Evolutionary conservation across 53 echinoderm and acorn worm genomes (phyloP), one percentile per base, ranked within the genome.

Genomic region (Stichopus horrens): DNA sequence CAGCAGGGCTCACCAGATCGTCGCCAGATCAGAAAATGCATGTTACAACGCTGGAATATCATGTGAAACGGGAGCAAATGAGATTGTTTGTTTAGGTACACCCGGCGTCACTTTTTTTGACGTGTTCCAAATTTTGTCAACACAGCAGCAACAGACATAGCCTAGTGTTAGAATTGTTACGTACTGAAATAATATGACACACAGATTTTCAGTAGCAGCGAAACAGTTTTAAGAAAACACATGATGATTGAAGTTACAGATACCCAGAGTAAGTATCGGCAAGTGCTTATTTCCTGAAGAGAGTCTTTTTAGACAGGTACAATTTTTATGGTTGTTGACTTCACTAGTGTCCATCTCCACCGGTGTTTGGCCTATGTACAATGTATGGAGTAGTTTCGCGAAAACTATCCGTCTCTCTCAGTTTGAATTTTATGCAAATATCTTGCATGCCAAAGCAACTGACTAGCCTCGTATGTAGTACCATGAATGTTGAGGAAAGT

Each of bases 181-280:
- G 37, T 37, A 37, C 37, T 37, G 2, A 37, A 37, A 2, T 37
- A 37, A 1, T 37, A 77, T 23, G 11, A 52, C 16, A 77, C 9
- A 9, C 37, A 23, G 4, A 7, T 76, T 76, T 52, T 76, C 14
- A 51, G 52, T 77, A 16, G 21, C 14, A 77, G 20, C 21, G 16
- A 7, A 21, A 77, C 54, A 74, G 23, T n/a, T 13, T 67, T 75
- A 75, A 9, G 16, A 53, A 14, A 51, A 23, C 6, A 16, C 7
- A 77, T 23, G 55, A 96, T 96, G 96, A 91, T 96, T 86, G 96
- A 96, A 93, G 93, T 96, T 83, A 90, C 96, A 23, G 96, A 96
- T 88, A 91, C 92, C 83, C 96, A 96, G 88, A 96, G 96, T 96
- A 92, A 93, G 96, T 92, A 63, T 5, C 16, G 10, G 4, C 63